Evolutionary conservation across 2,797 vertebrate genomes (phyloP).

Genomic region (Florisuga fusca): DNA sequence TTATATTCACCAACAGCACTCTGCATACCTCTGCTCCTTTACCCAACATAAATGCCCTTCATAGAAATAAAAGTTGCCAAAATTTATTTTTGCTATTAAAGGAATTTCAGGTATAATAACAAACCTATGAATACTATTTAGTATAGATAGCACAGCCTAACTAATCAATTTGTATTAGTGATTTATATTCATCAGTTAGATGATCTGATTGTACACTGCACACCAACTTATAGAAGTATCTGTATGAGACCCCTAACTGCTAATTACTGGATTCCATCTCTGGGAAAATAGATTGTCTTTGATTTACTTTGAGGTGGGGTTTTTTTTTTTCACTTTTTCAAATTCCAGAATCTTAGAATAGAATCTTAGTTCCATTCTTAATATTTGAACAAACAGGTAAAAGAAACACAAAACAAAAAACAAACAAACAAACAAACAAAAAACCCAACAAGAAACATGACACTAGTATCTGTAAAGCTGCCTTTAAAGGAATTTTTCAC

Average conservation of each 20-base stretch:
- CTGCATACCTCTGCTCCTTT: neutral
- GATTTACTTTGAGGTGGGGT: fast-evolving
- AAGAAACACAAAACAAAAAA: too few species aligned
- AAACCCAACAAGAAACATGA: neutral
- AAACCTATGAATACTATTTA: neutral
- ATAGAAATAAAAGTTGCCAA: neutral
- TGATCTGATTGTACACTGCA: neutral
- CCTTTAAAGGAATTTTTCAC: neutral
- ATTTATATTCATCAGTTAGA: neutral
- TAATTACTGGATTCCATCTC: neutral
- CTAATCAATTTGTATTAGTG: neutral
- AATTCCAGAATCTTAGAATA: neutral
- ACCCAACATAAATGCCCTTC: neutral
- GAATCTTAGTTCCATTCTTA: neutral
- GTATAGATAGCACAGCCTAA: neutral
- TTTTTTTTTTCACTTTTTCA: neutral
- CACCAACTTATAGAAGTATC: neutral
- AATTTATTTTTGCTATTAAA: neutral
- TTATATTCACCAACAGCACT: neutral
- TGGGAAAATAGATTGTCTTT: neutral
- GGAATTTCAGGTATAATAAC: neutral
- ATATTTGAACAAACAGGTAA: neutral
- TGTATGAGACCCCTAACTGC: fast-evolving
- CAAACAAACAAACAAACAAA: too few species aligned
- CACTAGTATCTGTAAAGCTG: neutral